phyloP scores from a whole-genome alignment of 2,888 invertebrate genomes.

The Rhingia rostrata region DNA sequence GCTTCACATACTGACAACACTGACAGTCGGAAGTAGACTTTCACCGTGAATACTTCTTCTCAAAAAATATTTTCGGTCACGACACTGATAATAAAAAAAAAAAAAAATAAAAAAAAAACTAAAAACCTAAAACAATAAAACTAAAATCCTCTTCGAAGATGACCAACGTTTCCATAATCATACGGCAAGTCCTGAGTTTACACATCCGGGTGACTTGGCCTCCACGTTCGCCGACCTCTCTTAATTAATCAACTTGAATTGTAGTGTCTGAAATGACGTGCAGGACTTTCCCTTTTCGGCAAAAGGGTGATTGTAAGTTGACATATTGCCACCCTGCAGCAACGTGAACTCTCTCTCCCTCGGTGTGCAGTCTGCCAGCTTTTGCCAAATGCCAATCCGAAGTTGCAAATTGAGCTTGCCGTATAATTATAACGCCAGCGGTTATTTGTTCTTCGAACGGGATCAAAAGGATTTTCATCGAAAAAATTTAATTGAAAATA shows the following conservation, averaged over 20 bases:
- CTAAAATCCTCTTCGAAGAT: background rate
- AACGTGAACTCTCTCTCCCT: slow-evolving; percentile 29
- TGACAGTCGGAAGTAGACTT: slow-evolving; percentile 69
- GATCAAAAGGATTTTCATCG: slow-evolving; percentile 73
- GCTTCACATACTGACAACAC: slow-evolving; percentile 52
- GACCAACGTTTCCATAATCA: slow-evolving; percentile 33
- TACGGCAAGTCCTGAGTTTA: slow-evolving; percentile 11
- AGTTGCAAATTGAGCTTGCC: slow-evolving; percentile 52
- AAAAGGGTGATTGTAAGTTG: slow-evolving; percentile 51
- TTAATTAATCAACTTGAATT: slow-evolving; percentile 64
- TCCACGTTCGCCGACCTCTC: slow-evolving; percentile 14
- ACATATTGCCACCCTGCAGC: slow-evolving; percentile 61
- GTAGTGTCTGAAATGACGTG: slow-evolving; percentile 44
- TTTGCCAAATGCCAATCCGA: slow-evolving; percentile 37
- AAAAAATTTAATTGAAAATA: slow-evolving; percentile 71
- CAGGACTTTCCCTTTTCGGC: slow-evolving; percentile 64
- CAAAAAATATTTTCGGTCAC: slow-evolving; percentile 40
- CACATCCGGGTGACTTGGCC: slow-evolving; percentile 27
- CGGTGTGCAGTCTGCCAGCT: slow-evolving; percentile 43
- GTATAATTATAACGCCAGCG: slow-evolving; percentile 66
- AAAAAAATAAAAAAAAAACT: slow-evolving; percentile 20
- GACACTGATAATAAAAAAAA: slow-evolving; percentile 9
- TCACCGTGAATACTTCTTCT: slow-evolving; percentile 68
- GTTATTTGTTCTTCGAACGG: slow-evolving; percentile 71
- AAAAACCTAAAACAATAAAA: background rate